Percentiles rank a stretch among this genome's conserved stretches.
These are phyloP conservation scores for Lithobates sylvaticus DNA, from an alignment of 2,797 vertebrate genomes.

Conservation along the genomic window DNA sequence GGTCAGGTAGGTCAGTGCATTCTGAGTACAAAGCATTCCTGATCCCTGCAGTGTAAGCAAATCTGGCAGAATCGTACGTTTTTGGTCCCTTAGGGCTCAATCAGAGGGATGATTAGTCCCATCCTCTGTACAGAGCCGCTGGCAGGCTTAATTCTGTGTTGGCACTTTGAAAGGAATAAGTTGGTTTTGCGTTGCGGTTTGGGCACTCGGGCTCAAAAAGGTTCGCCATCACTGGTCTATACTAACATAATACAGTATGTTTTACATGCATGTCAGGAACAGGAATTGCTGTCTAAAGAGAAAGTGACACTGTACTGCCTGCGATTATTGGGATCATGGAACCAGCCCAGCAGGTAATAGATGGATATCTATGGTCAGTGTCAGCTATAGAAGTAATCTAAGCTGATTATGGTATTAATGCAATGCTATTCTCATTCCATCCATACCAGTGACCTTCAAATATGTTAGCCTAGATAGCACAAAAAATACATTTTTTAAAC, in stretches of 20 bases:
- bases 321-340: background rate
- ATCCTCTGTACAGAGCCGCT: too few relatives aligned
- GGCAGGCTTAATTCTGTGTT: too few relatives aligned
- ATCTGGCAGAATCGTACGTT: too few relatives aligned
- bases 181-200: too few relatives aligned
- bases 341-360: constrained; percentile 11
- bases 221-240: too few relatives aligned
- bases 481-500: background rate
- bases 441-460: constrained; percentile 40
- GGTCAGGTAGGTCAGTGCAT: too few relatives aligned
- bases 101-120: too few relatives aligned
- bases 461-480: background rate
- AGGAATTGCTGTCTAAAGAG: background rate
- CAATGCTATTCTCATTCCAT: constrained; percentile 23
- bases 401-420: constrained; percentile 55
- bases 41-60: too few relatives aligned
- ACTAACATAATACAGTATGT: constrained; percentile 2
- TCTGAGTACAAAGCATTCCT: too few relatives aligned
- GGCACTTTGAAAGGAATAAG: too few relatives aligned
- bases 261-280: background rate
- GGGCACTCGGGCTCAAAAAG: too few relatives aligned
- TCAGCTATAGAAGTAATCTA: constrained; percentile 5
- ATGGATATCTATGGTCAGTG: constrained; percentile 32
- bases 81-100: too few relatives aligned
- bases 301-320: constrained; percentile 11